Conservation (phyloP, 53 echinoderm and acorn worm species). For the Paracentrotus lividus region DNA sequence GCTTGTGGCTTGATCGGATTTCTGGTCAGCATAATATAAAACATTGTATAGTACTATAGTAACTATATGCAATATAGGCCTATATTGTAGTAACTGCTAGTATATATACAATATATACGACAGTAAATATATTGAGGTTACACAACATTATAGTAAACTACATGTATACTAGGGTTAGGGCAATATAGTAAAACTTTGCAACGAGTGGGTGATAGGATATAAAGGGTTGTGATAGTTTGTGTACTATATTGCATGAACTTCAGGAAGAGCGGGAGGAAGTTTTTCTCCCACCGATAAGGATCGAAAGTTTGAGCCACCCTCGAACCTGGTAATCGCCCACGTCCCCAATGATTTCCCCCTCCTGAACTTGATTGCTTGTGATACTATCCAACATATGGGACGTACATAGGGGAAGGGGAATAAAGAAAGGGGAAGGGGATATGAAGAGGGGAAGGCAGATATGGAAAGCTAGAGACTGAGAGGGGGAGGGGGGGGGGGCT, state of each 20-base stretch:
- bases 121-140: too few relatives aligned
- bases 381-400: not conserved
- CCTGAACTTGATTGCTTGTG: not conserved
- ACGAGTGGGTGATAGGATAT: not conserved
- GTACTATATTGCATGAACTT: not conserved
- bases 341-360: slow-evolving; percentile 40
- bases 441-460: not conserved
- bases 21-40: too few relatives aligned
- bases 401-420: not conserved
- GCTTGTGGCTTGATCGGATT: too few relatives aligned
- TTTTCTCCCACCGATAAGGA: slow-evolving; percentile 25
- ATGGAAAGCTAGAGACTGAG: not conserved
- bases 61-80: too few relatives aligned
- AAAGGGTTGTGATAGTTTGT: not conserved
- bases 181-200: too few relatives aligned
- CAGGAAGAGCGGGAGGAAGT: slow-evolving; percentile 46
- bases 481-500: not conserved
- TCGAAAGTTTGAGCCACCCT: slow-evolving; percentile 33
- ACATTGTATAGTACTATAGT: too few relatives aligned
- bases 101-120: too few relatives aligned
- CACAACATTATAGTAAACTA: too few relatives aligned
- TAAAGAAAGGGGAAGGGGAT: not conserved
- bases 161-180: too few relatives aligned
- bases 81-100: too few relatives aligned
- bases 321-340: not conserved